Evolutionary conservation across 2,888 invertebrate genomes (phyloP).

Genomic region (Muschampia staudingeri): DNA sequence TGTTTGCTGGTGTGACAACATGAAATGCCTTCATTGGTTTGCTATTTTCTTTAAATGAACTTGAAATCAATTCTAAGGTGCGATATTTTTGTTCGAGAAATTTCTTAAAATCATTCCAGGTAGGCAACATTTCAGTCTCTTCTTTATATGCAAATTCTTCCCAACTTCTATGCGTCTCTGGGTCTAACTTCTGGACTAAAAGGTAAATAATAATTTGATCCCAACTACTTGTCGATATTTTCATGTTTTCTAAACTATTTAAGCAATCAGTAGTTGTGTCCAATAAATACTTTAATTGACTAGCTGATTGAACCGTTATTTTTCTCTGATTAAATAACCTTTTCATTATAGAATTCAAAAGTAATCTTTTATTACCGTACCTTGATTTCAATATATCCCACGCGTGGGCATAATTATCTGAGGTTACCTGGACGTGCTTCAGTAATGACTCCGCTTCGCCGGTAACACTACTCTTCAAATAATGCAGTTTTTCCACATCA

Average conservation of each 20-base stretch:
- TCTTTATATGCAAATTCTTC: slow-evolving; percentile 51
- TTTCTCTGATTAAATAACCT: slow-evolving; percentile 62
- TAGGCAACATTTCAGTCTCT: slow-evolving; percentile 42
- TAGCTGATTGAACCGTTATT: slow-evolving; percentile 53
- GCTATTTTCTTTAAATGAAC: not conserved
- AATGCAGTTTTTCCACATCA: slow-evolving; percentile 61
- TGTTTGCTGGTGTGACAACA: slow-evolving; percentile 9
- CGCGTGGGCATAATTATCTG: slow-evolving; percentile 56
- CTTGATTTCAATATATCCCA: slow-evolving; percentile 54
- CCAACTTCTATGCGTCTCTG: slow-evolving; percentile 61
- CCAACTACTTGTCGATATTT: slow-evolving; percentile 44
- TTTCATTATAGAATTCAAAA: slow-evolving; percentile 61
- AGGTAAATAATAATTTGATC: slow-evolving; percentile 66
- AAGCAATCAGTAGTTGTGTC: slow-evolving; percentile 59
- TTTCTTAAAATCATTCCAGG: slow-evolving; percentile 42
- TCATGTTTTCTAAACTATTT: slow-evolving; percentile 32
- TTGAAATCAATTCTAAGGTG: slow-evolving; percentile 40
- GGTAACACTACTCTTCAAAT: slow-evolving; percentile 60
- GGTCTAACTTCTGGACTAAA: slow-evolving; percentile 61
- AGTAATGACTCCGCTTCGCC: slow-evolving; percentile 60
- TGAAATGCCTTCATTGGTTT: slow-evolving; percentile 37
- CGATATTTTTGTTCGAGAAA: slow-evolving; percentile 52
- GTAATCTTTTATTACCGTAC: slow-evolving; percentile 63
- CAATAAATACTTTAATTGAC: slow-evolving; percentile 61
- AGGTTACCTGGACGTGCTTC: slow-evolving; percentile 49